phyloP scores from a whole-genome alignment of 2,797 vertebrate genomes.

The Pseudochaenichthys georgianus region DNA sequence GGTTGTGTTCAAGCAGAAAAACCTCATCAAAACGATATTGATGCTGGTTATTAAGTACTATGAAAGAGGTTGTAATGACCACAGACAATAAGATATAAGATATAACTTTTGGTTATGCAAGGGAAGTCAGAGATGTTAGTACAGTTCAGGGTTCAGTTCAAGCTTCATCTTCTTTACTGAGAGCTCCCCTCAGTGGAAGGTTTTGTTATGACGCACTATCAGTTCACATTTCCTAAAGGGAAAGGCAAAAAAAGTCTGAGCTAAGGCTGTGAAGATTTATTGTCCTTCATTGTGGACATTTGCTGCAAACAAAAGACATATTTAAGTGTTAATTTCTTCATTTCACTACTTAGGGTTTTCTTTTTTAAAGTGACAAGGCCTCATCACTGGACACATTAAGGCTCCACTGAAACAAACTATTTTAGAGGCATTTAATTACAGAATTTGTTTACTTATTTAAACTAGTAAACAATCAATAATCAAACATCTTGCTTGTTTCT shows the following conservation, averaged over 20 bases:
- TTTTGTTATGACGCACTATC: conserved; percentile 59
- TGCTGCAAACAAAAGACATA: neutral
- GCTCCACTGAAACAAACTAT: neutral
- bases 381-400: conserved; percentile 28
- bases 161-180: conserved; percentile 26
- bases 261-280: neutral
- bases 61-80: conserved; percentile 52
- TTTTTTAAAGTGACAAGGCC: conserved; percentile 14
- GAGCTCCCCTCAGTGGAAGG: conserved; percentile 64
- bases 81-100: conserved; percentile 68
- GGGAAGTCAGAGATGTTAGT: conserved; percentile 7
- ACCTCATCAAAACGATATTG: conserved; percentile 14
- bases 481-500: conserved; percentile 1
- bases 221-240: conserved; percentile 13
- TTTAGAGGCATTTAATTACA: conserved; percentile 11
- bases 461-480: neutral
- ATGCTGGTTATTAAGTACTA: conserved; percentile 27
- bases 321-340: conserved; percentile 14
- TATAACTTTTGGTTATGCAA: conserved; percentile 10
- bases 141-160: neutral
- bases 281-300: conserved; percentile 18
- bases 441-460: neutral
- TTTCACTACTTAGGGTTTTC: conserved; percentile 17
- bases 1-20: conserved; percentile 22
- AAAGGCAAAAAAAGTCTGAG: conserved; percentile 3